Base-by-base conservation (phyloP, 2,888 invertebrate genomes). In the Pyralis farinalis region DNA sequence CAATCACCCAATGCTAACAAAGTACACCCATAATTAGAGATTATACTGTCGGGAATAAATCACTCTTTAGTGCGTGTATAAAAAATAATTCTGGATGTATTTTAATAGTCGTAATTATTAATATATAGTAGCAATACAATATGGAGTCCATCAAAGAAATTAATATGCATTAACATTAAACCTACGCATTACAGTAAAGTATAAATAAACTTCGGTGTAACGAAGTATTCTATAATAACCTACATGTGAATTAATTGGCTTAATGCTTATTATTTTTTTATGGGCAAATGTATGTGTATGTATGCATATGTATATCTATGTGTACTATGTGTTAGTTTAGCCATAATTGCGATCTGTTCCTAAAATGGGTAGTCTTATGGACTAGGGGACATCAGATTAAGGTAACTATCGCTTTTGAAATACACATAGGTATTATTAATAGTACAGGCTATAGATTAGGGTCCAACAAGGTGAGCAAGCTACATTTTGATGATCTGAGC, bases 261-360 rank as follows among this genome's bases (percentile, higher is more conserved):
- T 8, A 8, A 1, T 32, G 25, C 8, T 8, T 27, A 34, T 12
- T 12, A 34, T 8, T 34, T 11, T 41, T 41, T 33, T 10, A 39
- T 22, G 30, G 12, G 36, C 29, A 34, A 31, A 30, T 27, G 29
- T 43, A 37, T 25, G 30, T 44, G 30, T 44, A 40, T 40, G 37
- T 40, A 38, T 43, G 37, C 37, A 30, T 65, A 58, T 59, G 51
- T 64, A 63, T 71, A 58, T 74, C 63, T 71, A 58, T 74, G 63
- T 72, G 60, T 65, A 63, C 63, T 62, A 60, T 63, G 71, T 65
- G 63, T 55, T 55, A 53, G 32, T 33, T 27, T 59, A 60, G 51
- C 55, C 21, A 66, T 68, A 70, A 84, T 87, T 87, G 86, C 87
- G 87, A 87, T 87, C 87, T 87, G 87, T 87, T 87, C 66, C 87